Evolutionary conservation across 1,140 invertebrate genomes (phyloP), one percentile per base, ranked within the genome.

Genomic region (Zaprionus inermis): DNA sequence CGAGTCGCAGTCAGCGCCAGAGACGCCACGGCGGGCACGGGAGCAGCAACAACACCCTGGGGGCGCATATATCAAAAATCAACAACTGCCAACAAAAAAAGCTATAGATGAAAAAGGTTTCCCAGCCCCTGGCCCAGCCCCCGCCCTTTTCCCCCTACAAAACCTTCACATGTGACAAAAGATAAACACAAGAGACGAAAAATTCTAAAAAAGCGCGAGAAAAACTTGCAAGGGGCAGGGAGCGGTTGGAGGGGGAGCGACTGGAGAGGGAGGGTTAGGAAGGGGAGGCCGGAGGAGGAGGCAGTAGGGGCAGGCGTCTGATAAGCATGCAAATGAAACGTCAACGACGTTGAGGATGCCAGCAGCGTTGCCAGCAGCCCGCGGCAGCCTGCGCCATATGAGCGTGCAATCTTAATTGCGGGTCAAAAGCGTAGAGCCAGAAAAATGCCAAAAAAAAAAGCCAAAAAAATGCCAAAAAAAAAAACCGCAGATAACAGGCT

Each of bases 291-390:
- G 24, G 24, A 5, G 24, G 24, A 24, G 22, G 0, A 28, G 24
- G 24, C 24, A 28, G 24, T 0, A 4, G 24, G 24, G n/a, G n/a
- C n/a, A 51, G 69, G 76, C 54, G 66, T 70, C 79, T 64, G 83
- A 88, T 88, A 88, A 88, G 84, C 78, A 88, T 89, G 83, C 79
- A 88, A 89, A 88, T 88, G 83, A 82, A 86, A 88, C 49, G 81
- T 72, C 81, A 73, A 22, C 52, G 12, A 44, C 16, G 65, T 18
- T 46, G 32, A 44, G 16, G 65, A 18, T 46, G 46, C 54, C 38
- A 36, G 59, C 64, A 70, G 52, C 66, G 32, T 22, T 63, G 38
- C 14, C 34, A 34, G 54, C 44, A 64, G 20, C 46, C 59, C 54
- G 44, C 46, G 38, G 28, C 22, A 24, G n/a, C 36, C 22, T 41